Base-by-base conservation (phyloP, 2,113 vertebrate species). In the Poecilia latipinna region DNA sequence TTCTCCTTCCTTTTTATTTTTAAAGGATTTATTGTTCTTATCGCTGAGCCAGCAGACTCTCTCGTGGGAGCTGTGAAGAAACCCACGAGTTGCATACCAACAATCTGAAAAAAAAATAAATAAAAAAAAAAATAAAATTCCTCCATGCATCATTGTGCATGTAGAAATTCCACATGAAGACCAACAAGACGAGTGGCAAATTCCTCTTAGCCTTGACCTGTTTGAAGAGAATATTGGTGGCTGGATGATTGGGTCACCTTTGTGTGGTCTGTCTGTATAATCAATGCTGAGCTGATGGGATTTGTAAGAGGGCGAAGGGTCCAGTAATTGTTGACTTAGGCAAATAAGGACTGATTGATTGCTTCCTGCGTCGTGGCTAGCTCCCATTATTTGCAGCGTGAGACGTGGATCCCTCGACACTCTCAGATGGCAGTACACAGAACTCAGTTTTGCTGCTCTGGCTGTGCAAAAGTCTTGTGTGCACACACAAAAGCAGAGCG, bases 321-420 rank as follows among this genome's bases (percentile, higher is more conserved):
- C 78, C 60, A 77, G 81, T 93, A 90, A 93, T 92, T 93, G 90
- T 94, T 92, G 90, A 93, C 90, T 89, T 87, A 85, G 88, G 86
- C 73, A 80, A 87, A 87, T 88, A 24, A 69, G 86, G 70, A 70
- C 61, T 92, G 92, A 94, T 94, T 91, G 92, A 92, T 93, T 89
- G 86, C 89, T 92, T 94, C 92, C 89, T 93, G 88, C 82, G 78
- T 82, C 63, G n/a, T 77, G 76, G 68, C 68, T 86, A 61, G 44
- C 70, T 77, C 88, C 76, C 42, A 81, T 83, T 83, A 74, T 72
- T 78, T 83, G 83, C 77, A 82, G 72, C 79, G 65, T 26, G 64
- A 77, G 74, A 78, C 64, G 26, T 44, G 73, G 72, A 74, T 68
- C 73, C 72, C 39, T 42, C 48, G 26, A 11, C 68, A 64, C 72